Evolutionary conservation across 2,113 vertebrate species (phyloP).

Genomic region (Proterorhinus semilunaris): DNA sequence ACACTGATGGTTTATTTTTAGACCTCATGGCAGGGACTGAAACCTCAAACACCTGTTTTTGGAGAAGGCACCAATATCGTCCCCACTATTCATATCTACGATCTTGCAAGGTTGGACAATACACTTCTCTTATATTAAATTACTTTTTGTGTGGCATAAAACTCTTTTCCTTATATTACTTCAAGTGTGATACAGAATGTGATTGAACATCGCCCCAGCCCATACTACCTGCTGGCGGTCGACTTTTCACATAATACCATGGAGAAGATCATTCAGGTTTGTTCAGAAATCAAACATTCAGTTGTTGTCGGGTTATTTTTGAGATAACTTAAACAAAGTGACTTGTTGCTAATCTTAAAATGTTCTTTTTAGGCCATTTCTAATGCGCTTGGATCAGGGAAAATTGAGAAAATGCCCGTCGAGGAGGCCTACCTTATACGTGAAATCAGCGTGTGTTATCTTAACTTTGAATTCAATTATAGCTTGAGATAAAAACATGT

Average conservation of each 20-base stretch:
- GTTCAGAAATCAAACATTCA: background rate
- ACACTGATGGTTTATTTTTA: conserved; percentile 25
- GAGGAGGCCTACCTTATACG: conserved; percentile 79
- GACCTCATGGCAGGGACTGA: conserved; percentile 84
- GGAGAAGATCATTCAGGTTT: conserved; percentile 85
- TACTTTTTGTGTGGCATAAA: no score
- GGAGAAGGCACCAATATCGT: conserved; percentile 84
- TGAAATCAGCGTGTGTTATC: conserved; percentile 83
- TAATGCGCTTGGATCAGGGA: conserved; percentile 80
- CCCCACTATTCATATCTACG: conserved; percentile 86
- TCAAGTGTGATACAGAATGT: conserved; percentile 86
- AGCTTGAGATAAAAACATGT: background rate
- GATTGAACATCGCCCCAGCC: conserved; percentile 78
- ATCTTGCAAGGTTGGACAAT: conserved; percentile 83
- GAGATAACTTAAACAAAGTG: background rate
- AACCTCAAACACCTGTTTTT: conserved; percentile 79
- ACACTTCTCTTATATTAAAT: no score
- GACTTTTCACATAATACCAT: conserved; percentile 81
- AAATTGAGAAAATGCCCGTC: conserved; percentile 74
- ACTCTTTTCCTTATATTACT: background rate
- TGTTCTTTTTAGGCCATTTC: conserved; percentile 78
- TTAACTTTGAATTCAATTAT: background rate
- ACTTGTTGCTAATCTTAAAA: background rate
- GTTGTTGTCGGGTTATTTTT: no score
- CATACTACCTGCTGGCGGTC: conserved; percentile 84